A percentile compares a stretch with the other conserved stretches of the same genome.
These are phyloP conservation scores for Napeogenes inachia DNA, from an alignment of 2,888 invertebrate species.

Conservation along the genomic window DNA sequence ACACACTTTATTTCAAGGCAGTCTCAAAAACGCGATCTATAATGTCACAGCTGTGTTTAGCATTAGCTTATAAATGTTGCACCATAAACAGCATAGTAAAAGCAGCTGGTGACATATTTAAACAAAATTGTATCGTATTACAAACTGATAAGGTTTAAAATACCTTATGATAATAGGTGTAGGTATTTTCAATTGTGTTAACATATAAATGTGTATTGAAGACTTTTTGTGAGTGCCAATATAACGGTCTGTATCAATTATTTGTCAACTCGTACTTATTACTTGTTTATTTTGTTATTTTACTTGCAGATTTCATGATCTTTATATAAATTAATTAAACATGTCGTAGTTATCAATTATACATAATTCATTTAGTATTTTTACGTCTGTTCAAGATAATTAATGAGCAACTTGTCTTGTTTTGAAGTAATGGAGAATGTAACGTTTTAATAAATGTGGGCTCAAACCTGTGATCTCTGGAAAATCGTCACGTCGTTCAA, in stretches of 20 bases:
- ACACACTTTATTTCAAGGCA: slow-evolving; percentile 14
- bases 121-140: neutral
- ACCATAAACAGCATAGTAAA: slow-evolving; percentile 23
- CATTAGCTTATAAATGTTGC: slow-evolving; percentile 24
- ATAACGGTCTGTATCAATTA: neutral
- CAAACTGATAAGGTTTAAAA: neutral
- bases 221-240: slow-evolving; percentile 2
- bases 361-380: no score
- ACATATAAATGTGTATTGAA: slow-evolving; percentile 11
- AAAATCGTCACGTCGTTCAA: no score
- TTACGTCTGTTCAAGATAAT: no score
- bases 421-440: no score
- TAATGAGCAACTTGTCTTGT: no score
- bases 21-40: slow-evolving; percentile 14
- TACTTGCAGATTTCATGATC: no score
- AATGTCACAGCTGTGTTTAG: slow-evolving; percentile 21
- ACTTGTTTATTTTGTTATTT: neutral
- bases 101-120: slow-evolving; percentile 16
- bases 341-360: no score
- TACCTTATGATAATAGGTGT: neutral
- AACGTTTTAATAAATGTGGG: no score
- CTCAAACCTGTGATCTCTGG: no score
- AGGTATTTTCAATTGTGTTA: slow-evolving; percentile 7
- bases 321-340: no score
- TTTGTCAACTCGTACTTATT: neutral